A percentile compares a stretch with the other conserved stretches of the same genome.
Conservation (phyloP, 2,113 vertebrate genomes). For the Regulus satrapa region DNA sequence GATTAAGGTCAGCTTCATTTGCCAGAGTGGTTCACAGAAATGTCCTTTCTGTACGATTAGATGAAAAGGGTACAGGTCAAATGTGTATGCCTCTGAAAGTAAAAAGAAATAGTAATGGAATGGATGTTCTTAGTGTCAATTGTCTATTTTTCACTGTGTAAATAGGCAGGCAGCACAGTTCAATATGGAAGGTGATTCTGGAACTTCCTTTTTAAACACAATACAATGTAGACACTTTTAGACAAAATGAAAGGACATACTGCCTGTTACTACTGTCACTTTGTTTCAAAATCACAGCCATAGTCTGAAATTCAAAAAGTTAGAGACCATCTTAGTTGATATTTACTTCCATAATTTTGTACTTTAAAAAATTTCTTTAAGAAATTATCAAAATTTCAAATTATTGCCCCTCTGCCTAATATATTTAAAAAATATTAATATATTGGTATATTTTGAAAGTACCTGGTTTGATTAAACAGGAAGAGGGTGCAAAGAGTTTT, state of each 20-base stretch:
- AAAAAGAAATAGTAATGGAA: background rate
- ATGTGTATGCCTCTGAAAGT: background rate
- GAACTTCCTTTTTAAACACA: background rate
- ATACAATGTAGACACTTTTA: background rate
- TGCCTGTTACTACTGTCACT: background rate
- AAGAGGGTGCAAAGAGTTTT: background rate
- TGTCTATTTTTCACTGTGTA: background rate
- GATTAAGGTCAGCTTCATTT: background rate
- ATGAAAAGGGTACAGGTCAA: background rate
- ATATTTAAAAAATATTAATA: background rate
- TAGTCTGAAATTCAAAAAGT: background rate
- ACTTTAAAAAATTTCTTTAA: background rate
- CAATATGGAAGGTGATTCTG: background rate
- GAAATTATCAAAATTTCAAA: background rate
- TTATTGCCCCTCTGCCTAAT: accelerated
- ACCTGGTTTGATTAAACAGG: background rate
- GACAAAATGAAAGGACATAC: background rate
- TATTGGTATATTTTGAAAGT: background rate
- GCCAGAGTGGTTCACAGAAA: background rate
- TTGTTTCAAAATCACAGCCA: background rate
- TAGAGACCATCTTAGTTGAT: background rate
- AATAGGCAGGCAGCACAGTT: background rate
- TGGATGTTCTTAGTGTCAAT: background rate
- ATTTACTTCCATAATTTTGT: background rate
- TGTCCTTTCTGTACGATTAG: background rate